Evolutionary conservation across 37 sponge, comb jelly and placozoan genomes (phyloP).

Genomic region (Halisarca cf. caerulea): DNA sequence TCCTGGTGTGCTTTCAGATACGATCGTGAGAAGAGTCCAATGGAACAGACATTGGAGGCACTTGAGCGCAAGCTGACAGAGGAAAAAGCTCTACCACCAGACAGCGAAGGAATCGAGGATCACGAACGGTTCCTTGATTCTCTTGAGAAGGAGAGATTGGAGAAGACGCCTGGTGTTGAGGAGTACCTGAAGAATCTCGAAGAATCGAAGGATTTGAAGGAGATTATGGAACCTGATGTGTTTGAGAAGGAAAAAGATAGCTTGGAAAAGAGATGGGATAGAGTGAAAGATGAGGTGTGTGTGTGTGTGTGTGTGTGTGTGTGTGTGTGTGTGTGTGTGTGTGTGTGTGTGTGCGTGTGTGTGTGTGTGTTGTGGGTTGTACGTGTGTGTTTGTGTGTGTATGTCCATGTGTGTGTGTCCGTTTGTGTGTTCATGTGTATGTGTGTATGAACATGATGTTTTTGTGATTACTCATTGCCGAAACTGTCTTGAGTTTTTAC

Average conservation of each 20-base stretch:
- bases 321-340: background rate
- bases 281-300: constrained; percentile 47
- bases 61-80: constrained; percentile 12
- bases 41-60: constrained; percentile 1
- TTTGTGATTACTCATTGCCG: background rate
- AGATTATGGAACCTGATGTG: constrained; percentile 36
- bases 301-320: constrained; percentile 11
- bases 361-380: background rate
- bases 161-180: constrained; percentile 24
- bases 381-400: constrained; percentile 1
- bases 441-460: background rate
- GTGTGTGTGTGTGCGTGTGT: background rate
- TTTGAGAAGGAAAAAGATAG: constrained; percentile 18
- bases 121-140: constrained; percentile 25
- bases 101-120: background rate
- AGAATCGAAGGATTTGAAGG: constrained; percentile 15
- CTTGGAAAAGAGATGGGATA: constrained; percentile 42
- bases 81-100: background rate
- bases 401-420: background rate
- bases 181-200: constrained; percentile 23
- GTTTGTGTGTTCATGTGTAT: background rate
- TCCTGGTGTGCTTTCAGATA: background rate
- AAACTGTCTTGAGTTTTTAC: background rate
- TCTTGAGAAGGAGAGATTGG: constrained; percentile 17
- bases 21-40: background rate